Evolutionary conservation across 2,113 vertebrate genomes (phyloP), one percentile per base, ranked within the genome.

Genomic region (Corvus hawaiiensis): DNA sequence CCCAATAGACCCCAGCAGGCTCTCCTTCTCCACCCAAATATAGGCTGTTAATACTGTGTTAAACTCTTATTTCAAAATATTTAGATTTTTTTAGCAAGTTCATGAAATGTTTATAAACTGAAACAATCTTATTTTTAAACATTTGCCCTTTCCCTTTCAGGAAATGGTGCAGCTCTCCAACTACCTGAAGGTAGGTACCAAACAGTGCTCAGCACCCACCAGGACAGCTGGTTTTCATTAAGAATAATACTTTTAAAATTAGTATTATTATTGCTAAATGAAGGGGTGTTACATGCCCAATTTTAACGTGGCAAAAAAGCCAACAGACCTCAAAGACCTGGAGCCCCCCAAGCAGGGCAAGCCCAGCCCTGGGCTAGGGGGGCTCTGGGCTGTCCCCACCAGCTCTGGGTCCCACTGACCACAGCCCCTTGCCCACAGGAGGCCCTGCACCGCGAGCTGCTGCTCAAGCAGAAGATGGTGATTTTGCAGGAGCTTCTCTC

Each of bases 151-250:
- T 96, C 52, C 92, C 63, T 97, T 96, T 43, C 92, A 98, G 98
- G 98, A 98, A 85, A 98, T 98, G 54, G n/a, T 98, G 64, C 98
- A 98, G 85, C 97, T 98, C 54, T 98, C 98, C 19, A 97, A 96
- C 73, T 98, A 98, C 89, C 97, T 98, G 79, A 98, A 96, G 95
- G 98, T 98, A 88, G 93, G 98, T 94, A 59, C 49, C 91, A 37
- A 39, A n/a, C 0, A 26, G 3, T 3, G 30, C 13, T 5, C 35
- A 9, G 16, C 8, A 8, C 23, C 23, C 39, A 1, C 32, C 0
- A 4, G 20, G 32, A 48, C 21, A 43, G 55, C 41, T 21, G 58
- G 1, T 21, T 61, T 55, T 13, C 13, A 21, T 5, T 48, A 23
- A 41, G n/a, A 56, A 84, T 4, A 23, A 35, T 3, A 4, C 9